A percentile compares a stretch with the other conserved stretches of the same genome.
Evolutionary conservation across 2,113 vertebrate genomes (phyloP).

Genomic region (Jaculus jaculus): DNA sequence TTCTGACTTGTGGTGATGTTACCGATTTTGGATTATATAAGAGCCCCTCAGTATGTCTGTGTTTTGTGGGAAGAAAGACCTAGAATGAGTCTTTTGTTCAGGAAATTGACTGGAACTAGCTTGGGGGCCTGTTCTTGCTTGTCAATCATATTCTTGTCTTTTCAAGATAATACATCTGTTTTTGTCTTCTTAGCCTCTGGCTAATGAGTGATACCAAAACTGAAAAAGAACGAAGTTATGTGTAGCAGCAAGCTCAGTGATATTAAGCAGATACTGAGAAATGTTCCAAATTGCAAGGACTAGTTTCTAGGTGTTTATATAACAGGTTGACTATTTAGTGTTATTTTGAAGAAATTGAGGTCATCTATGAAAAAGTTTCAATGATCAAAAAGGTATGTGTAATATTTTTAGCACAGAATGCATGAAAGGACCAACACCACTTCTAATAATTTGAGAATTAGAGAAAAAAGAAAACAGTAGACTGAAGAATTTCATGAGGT

Average conservation of each 20-base stretch:
- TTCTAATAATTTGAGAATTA: constrained; percentile 34
- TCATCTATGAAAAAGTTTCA: neutral
- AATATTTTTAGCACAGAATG: neutral
- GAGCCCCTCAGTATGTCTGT: neutral
- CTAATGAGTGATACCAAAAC: constrained; percentile 50
- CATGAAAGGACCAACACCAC: neutral
- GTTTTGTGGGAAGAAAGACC: constrained; percentile 26
- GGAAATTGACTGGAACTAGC: constrained; percentile 57
- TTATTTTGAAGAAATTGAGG: constrained; percentile 16
- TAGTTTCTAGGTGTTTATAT: neutral
- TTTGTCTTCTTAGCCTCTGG: constrained; percentile 31
- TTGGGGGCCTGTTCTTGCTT: constrained; percentile 51
- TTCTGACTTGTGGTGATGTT: neutral
- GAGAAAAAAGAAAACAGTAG: neutral
- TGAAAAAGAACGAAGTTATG: constrained; percentile 40
- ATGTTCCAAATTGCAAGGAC: neutral
- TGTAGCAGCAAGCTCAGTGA: neutral
- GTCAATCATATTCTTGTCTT: constrained; percentile 60
- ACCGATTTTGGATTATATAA: constrained; percentile 10
- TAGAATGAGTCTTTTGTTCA: constrained; percentile 47
- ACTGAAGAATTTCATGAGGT: neutral
- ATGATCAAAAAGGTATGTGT: neutral
- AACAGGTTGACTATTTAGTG: neutral
- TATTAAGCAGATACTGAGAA: constrained; percentile 19
- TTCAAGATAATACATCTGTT: constrained; percentile 61